Evolutionary conservation across 2,888 invertebrate species (phyloP).

Genomic region (Nipponacmea schrenckii): DNA sequence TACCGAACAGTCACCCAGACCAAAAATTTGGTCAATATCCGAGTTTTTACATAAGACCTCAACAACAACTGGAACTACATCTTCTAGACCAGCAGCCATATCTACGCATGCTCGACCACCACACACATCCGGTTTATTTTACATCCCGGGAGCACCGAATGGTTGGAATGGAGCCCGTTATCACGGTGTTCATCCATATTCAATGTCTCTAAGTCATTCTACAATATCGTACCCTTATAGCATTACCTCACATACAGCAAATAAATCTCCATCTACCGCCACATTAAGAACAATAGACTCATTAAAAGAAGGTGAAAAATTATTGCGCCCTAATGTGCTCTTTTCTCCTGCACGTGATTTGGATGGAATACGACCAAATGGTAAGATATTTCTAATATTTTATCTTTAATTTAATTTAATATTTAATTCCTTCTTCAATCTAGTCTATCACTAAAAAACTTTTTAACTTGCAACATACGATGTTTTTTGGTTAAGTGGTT

Average conservation of each 20-base stretch:
- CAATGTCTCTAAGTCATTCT: constrained; percentile 52
- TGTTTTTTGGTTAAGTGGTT: too few relatives aligned
- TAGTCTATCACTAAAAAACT: too few relatives aligned
- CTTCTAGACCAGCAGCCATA: constrained; percentile 35
- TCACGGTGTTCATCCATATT: constrained; percentile 44
- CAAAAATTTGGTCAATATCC: constrained; percentile 56
- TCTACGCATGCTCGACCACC: constrained; percentile 22
- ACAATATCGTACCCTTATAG: constrained; percentile 60
- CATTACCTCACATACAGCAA: constrained; percentile 45
- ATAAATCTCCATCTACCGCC: constrained; percentile 36
- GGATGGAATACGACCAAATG: constrained; percentile 49
- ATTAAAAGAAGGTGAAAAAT: constrained; percentile 18
- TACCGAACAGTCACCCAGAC: constrained; percentile 31
- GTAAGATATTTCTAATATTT: constrained; percentile 25
- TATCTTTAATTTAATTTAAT: background rate
- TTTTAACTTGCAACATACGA: too few relatives aligned
- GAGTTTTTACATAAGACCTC: constrained; percentile 44
- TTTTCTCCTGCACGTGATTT: constrained; percentile 59
- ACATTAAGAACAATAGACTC: constrained; percentile 18
- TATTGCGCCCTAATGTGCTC: constrained; percentile 39
- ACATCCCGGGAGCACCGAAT: constrained; percentile 43
- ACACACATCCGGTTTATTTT: constrained; percentile 39
- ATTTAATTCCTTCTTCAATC: too few relatives aligned
- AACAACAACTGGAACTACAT: constrained; percentile 15
- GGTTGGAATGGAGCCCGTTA: constrained; percentile 43